Conservation (phyloP, 1,140 invertebrate genomes). For the Ceratina japonica region DNA sequence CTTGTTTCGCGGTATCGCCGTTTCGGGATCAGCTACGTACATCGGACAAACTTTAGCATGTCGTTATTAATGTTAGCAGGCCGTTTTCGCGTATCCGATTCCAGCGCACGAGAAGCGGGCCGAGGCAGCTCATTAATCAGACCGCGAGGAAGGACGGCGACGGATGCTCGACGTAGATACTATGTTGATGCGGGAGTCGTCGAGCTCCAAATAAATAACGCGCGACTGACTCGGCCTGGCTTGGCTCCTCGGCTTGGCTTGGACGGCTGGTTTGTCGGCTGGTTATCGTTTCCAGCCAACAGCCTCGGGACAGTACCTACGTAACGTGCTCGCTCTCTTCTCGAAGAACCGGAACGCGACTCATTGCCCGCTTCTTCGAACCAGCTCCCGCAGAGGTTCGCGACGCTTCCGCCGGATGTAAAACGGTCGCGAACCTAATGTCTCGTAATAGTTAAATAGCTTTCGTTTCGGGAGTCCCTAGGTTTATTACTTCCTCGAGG, state of each 20-base stretch:
- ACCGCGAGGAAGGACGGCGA: constrained; percentile 43
- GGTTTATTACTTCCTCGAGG: constrained; percentile 19
- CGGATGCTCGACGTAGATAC: constrained; percentile 51
- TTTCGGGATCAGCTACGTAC: constrained; percentile 36
- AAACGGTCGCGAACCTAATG: neutral
- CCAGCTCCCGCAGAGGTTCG: neutral
- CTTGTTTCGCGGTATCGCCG: constrained; percentile 46
- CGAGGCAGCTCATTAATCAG: constrained; percentile 55
- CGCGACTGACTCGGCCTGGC: neutral
- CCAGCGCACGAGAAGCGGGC: constrained; percentile 37
- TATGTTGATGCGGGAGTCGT: constrained; percentile 50
- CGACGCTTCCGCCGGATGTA: neutral
- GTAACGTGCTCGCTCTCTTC: neutral
- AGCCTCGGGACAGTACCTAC: neutral
- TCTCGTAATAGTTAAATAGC: neutral
- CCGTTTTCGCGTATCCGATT: constrained; percentile 57
- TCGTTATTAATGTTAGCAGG: constrained; percentile 56
- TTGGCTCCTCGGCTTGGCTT: neutral
- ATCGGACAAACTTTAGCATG: constrained; percentile 52
- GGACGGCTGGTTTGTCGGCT: constrained; percentile 11
- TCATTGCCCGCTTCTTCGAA: constrained; percentile 12
- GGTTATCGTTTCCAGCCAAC: neutral
- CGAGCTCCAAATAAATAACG: constrained; percentile 52
- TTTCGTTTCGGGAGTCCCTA: neutral
- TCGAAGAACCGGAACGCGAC: neutral